A percentile compares a stretch with the other conserved stretches of the same genome.
Evolutionary conservation across 2,888 invertebrate species (phyloP).

Genomic region (Polia nebulosa): DNA sequence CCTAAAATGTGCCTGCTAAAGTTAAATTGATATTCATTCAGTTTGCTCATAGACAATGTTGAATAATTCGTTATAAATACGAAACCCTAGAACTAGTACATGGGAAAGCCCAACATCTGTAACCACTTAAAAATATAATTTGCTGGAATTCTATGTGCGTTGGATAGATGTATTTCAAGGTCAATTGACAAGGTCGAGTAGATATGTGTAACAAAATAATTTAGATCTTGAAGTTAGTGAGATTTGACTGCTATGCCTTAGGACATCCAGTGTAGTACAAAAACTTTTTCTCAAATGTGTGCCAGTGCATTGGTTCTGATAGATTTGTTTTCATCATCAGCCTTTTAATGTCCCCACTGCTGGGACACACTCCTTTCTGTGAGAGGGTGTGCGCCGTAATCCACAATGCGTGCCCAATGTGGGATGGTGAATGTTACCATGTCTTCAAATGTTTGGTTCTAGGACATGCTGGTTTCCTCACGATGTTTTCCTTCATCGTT

Average conservation of each 20-base stretch:
- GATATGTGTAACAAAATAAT: constrained; percentile 6
- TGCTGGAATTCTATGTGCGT: not conserved
- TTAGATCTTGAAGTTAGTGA: not conserved
- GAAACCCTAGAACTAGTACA: constrained; percentile 1
- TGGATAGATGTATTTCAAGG: constrained; percentile 29
- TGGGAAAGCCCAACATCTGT: constrained; percentile 5
- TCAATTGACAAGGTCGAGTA: constrained; percentile 18
- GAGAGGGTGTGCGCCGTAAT: too few relatives aligned
- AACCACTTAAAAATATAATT: not conserved
- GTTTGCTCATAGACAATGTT: not conserved
- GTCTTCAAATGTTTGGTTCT: too few relatives aligned
- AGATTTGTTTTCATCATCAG: too few relatives aligned
- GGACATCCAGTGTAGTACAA: too few relatives aligned
- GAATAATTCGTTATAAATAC: not conserved
- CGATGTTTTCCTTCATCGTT: too few relatives aligned
- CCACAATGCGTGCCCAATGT: too few relatives aligned
- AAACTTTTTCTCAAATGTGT: not conserved
- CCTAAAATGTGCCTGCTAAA: not conserved
- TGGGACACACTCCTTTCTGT: too few relatives aligned
- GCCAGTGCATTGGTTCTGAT: not conserved
- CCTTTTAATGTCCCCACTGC: too few relatives aligned
- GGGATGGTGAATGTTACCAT: too few relatives aligned
- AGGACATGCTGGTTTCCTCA: too few relatives aligned
- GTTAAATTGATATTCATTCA: not conserved
- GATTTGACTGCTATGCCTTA: not conserved